Conservation (phyloP, 1,140 invertebrate species). For the Asobara japonica region DNA sequence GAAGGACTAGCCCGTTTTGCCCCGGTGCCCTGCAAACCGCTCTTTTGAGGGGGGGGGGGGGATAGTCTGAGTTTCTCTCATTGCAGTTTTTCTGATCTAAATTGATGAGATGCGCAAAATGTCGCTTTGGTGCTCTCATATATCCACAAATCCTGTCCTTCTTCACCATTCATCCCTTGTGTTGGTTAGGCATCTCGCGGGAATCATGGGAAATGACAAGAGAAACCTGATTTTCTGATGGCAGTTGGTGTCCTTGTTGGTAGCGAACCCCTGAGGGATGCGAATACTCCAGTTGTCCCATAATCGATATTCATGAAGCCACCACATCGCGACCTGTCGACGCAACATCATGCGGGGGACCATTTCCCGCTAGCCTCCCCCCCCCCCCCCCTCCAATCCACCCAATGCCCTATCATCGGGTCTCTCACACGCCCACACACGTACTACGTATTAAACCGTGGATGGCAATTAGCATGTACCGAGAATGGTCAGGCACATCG, state of each 20-base stretch:
- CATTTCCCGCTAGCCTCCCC: neutral
- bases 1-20: too few relatives aligned
- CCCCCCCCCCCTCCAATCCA: neutral
- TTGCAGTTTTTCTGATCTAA: too few relatives aligned
- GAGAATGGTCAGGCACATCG: neutral
- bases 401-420: neutral
- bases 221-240: neutral
- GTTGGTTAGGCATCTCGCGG: neutral
- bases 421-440: neutral
- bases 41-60: too few relatives aligned
- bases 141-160: neutral
- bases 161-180: neutral
- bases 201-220: neutral
- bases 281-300: slow-evolving; percentile 16
- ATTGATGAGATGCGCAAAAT: too few relatives aligned
- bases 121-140: too few relatives aligned
- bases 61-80: too few relatives aligned
- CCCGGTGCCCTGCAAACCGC: too few relatives aligned
- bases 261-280: neutral
- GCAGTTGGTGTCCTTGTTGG: neutral
- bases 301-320: slow-evolving; percentile 23
- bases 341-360: slow-evolving; percentile 8
- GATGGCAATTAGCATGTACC: slow-evolving; percentile 38
- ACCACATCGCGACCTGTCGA: slow-evolving; percentile 20
- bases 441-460: slow-evolving; percentile 16